Percentiles rank a stretch among this genome's conserved stretches.
These are phyloP conservation scores for Pseudochirops cupreus DNA, from an alignment of 2,797 vertebrate species.

Conservation along the genomic window DNA sequence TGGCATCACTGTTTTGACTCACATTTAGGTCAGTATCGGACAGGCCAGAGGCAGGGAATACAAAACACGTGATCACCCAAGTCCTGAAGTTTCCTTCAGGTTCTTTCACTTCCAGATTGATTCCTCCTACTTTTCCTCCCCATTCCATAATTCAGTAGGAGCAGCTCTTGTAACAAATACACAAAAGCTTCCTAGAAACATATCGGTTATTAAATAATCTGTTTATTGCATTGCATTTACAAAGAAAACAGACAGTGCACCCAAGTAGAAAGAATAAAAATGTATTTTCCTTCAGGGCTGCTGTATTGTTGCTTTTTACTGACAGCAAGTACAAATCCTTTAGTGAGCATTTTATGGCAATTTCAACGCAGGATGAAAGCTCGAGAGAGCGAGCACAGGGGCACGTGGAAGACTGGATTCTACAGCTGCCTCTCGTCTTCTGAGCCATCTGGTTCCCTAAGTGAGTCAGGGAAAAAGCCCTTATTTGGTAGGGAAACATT, in stretches of 20 bases:
- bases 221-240: constrained; percentile 86
- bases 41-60: background rate
- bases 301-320: constrained; percentile 73
- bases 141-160: constrained; percentile 8
- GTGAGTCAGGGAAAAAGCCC: constrained; percentile 29
- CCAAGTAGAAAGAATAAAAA: constrained; percentile 90
- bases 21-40: background rate
- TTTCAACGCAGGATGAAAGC: constrained; percentile 74
- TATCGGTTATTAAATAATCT: constrained; percentile 83
- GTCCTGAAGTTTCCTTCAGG: background rate
- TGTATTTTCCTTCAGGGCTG: constrained; percentile 84
- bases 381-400: constrained; percentile 56
- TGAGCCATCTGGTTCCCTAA: constrained; percentile 71
- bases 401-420: constrained; percentile 49
- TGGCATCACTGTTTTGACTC: background rate
- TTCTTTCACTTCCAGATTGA: background rate
- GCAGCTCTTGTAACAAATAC: constrained; percentile 26
- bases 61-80: background rate
- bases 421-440: constrained; percentile 60
- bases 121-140: constrained; percentile 13
- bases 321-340: constrained; percentile 86
- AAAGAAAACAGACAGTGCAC: constrained; percentile 85
- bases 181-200: constrained; percentile 50
- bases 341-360: constrained; percentile 79
- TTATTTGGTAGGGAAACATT: constrained; percentile 60